These are phyloP conservation scores for Zoanthus sansibaricus DNA, from an alignment of 92 coral and sea anemone species.

Conservation along the genomic window DNA sequence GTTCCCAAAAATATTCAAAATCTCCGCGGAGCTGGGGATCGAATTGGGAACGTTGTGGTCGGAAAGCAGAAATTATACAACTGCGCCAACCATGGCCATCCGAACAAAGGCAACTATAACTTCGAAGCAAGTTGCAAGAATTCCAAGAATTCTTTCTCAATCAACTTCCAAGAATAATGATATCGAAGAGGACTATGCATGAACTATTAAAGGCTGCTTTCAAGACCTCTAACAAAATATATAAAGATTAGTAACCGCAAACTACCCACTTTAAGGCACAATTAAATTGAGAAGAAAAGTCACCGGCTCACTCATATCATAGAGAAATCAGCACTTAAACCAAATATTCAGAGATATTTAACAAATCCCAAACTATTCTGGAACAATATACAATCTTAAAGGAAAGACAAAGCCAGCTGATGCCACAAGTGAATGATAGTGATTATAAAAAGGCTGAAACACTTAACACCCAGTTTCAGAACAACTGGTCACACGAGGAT, in stretches of 20 bases:
- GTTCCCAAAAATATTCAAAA: too few species aligned
- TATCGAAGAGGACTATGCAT: slow-evolving; percentile 13
- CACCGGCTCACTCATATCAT: slow-evolving; percentile 24
- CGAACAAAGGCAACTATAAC: slow-evolving; percentile 35
- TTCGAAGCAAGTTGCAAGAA: slow-evolving; percentile 24
- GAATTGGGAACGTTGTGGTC: too few species aligned
- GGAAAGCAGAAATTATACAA: too few species aligned
- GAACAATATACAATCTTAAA: slow-evolving; percentile 22
- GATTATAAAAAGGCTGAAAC: slow-evolving; percentile 4
- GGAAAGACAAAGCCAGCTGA: slow-evolving; percentile 22
- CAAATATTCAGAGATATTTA: slow-evolving; percentile 23
- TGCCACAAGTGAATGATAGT: slow-evolving; percentile 8
- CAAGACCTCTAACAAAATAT: slow-evolving; percentile 3
- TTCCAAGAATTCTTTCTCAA: slow-evolving; percentile 27
- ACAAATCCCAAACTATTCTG: slow-evolving; percentile 18
- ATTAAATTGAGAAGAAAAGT: slow-evolving; percentile 4
- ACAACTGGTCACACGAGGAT: slow-evolving; percentile 17
- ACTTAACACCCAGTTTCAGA: slow-evolving; percentile 32
- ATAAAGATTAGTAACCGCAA: slow-evolving; percentile 4
- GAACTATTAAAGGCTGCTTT: slow-evolving; percentile 25
- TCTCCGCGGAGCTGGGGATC: too few species aligned
- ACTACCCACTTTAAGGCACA: neutral
- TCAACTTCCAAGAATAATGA: slow-evolving; percentile 25
- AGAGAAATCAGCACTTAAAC: slow-evolving; percentile 24
- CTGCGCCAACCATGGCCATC: too few species aligned